These are phyloP conservation scores for Caenorhabditis drosophilae DNA, from an alignment of 2,888 invertebrate species.

Conservation along the genomic window DNA sequence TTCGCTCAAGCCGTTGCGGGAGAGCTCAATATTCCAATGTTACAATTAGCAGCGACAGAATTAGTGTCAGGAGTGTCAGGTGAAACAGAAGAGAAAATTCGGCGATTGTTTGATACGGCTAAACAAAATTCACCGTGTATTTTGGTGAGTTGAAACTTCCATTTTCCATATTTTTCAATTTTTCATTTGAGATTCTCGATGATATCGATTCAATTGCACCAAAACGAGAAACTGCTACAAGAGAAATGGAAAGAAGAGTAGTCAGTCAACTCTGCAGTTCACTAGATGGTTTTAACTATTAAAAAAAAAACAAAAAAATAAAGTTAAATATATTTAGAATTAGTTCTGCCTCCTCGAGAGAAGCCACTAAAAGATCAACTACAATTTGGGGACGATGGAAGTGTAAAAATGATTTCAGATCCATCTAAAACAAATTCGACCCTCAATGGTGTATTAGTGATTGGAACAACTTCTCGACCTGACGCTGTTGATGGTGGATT, in stretches of 20 bases:
- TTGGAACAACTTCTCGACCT: conserved; percentile 93
- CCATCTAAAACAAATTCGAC: conserved; percentile 2
- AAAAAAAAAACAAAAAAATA: background rate
- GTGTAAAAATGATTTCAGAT: conserved; percentile 31
- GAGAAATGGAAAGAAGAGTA: conserved; percentile 94
- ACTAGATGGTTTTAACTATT: conserved; percentile 77
- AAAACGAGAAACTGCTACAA: conserved; percentile 85
- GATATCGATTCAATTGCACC: conserved; percentile 95
- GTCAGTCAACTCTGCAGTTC: conserved; percentile 89
- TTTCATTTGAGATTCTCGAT: conserved; percentile 76
- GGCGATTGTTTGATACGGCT: conserved; percentile 88
- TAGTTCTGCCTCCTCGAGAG: conserved; percentile 42
- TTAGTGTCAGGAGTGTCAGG: conserved; percentile 92
- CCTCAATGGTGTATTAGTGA: conserved; percentile 71
- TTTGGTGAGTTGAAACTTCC: conserved; percentile 36
- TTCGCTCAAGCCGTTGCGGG: conserved; percentile 64
- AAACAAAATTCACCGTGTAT: conserved; percentile 60
- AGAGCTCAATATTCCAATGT: conserved; percentile 81
- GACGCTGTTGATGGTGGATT: conserved; percentile 90
- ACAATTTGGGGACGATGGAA: conserved; percentile 48
- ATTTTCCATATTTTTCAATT: background rate
- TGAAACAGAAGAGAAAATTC: conserved; percentile 89
- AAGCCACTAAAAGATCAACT: conserved; percentile 45
- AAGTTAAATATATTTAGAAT: conserved; percentile 34
- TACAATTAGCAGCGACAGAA: conserved; percentile 89